A percentile compares a stretch with the other conserved stretches of the same genome.
phyloP scores from a whole-genome alignment of 2,888 invertebrate genomes.

The Polia nebulosa region DNA sequence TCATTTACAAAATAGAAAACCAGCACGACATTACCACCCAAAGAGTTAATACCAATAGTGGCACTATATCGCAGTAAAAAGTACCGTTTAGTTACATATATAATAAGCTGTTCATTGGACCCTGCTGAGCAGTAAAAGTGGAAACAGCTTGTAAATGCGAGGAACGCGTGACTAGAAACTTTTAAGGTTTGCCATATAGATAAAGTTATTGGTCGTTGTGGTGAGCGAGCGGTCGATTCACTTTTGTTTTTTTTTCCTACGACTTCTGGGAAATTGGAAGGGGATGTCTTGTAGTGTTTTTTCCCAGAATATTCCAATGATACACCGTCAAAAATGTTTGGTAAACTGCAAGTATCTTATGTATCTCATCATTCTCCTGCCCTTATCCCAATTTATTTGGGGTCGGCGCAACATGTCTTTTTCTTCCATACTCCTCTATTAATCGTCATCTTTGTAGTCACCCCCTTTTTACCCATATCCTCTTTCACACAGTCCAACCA shows the following conservation, averaged over 20 bases:
- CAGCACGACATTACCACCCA: slow-evolving; percentile 57
- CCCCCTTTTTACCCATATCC: no score
- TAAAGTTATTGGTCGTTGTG: slow-evolving; percentile 55
- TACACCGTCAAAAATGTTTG: neutral
- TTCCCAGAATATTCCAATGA: neutral
- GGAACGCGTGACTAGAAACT: slow-evolving; percentile 74
- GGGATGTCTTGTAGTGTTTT: neutral
- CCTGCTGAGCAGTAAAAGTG: slow-evolving; percentile 68
- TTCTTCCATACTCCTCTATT: no score
- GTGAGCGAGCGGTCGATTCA: slow-evolving; percentile 22
- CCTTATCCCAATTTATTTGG: no score
- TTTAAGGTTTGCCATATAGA: slow-evolving; percentile 64
- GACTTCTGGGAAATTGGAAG: neutral
- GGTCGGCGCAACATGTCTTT: no score
- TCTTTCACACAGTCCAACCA: no score
- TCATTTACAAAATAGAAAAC: slow-evolving; percentile 44
- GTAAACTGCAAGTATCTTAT: neutral
- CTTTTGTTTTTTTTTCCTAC: slow-evolving; percentile 9
- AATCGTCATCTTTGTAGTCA: no score
- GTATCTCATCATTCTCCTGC: no score
- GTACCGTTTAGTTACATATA: slow-evolving; percentile 60
- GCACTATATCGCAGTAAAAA: slow-evolving; percentile 59
- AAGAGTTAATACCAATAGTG: slow-evolving; percentile 51
- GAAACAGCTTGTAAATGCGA: slow-evolving; percentile 59
- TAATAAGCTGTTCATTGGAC: slow-evolving; percentile 64